phyloP scores from a whole-genome alignment of 2,113 vertebrate species.

The Hemicordylus capensis region DNA sequence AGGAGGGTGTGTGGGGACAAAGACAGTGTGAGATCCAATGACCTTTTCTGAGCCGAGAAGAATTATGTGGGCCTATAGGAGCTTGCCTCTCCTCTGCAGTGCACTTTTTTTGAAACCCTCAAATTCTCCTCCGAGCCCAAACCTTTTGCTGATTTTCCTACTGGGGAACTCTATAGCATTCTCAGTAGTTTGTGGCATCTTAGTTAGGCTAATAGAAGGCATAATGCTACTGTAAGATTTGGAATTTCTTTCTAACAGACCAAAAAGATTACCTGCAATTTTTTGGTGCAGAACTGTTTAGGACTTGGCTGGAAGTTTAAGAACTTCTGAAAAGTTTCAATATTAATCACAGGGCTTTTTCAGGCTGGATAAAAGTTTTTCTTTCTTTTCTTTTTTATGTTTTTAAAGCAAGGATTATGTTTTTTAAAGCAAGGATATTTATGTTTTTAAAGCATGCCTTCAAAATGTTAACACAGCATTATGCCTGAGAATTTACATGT shows the following conservation, averaged over 20 bases:
- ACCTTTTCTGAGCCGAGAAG: too few species aligned
- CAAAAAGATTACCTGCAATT: background rate
- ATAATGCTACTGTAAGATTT: background rate
- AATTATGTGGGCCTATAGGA: too few species aligned
- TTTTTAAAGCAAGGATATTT: too few species aligned
- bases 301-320: background rate
- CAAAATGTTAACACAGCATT: constrained; percentile 16
- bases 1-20: too few species aligned
- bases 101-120: too few species aligned
- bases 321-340: background rate
- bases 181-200: background rate
- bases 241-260: background rate
- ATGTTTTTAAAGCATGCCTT: constrained; percentile 1
- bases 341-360: background rate
- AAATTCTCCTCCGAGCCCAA: background rate
- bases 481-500: constrained; percentile 15
- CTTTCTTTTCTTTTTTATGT: background rate
- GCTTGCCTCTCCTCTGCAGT: too few species aligned
- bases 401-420: too few species aligned
- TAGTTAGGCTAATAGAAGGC: background rate
- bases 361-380: background rate
- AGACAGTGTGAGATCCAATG: too few species aligned
- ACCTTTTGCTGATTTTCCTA: background rate
- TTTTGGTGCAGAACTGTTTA: background rate
- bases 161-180: background rate